Percentiles rank a stretch among this genome's conserved stretches.
phyloP scores from a whole-genome alignment of 2,797 vertebrate species.

The Rhyacichthys aspro region DNA sequence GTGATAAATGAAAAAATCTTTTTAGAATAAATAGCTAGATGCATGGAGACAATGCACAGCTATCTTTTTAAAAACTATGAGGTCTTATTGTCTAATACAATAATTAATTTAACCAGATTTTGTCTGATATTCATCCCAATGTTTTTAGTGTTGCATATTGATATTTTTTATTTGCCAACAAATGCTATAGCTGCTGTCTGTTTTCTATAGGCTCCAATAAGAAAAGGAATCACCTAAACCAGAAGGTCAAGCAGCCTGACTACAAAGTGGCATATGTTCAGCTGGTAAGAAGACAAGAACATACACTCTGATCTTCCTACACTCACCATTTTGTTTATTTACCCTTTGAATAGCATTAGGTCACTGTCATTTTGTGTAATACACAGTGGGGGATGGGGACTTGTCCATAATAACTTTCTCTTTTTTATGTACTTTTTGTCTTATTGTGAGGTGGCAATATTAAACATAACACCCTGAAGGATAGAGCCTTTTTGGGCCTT shows the following conservation, averaged over 20 bases:
- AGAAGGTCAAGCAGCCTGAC: slow-evolving; percentile 90
- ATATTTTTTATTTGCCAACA: slow-evolving; percentile 6
- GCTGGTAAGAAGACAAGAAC: slow-evolving; percentile 85
- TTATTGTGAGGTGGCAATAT: slow-evolving; percentile 35
- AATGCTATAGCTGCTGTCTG: slow-evolving; percentile 11
- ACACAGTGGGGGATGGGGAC: slow-evolving; percentile 47
- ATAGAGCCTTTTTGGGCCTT: slow-evolving; percentile 16
- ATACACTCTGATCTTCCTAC: slow-evolving; percentile 12
- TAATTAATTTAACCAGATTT: no score
- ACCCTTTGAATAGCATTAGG: slow-evolving; percentile 40
- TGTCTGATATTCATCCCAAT: no score
- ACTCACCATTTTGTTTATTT: slow-evolving; percentile 29
- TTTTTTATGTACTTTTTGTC: slow-evolving; percentile 2
- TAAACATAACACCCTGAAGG: slow-evolving; percentile 32
- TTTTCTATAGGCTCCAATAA: slow-evolving; percentile 81
- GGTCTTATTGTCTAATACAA: no score
- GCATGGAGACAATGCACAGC: no score
- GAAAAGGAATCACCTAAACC: slow-evolving; percentile 89
- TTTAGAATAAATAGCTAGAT: no score
- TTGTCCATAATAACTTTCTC: slow-evolving; percentile 37
- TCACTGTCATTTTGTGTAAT: slow-evolving; percentile 28
- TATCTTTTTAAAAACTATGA: no score
- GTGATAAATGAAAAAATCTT: no score
- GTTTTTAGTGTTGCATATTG: no score
- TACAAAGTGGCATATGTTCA: slow-evolving; percentile 97